Percentiles rank a stretch among this genome's conserved stretches.
These are phyloP conservation scores for Burhinus oedicnemus DNA, from an alignment of 2,113 vertebrate species.

Conservation along the genomic window DNA sequence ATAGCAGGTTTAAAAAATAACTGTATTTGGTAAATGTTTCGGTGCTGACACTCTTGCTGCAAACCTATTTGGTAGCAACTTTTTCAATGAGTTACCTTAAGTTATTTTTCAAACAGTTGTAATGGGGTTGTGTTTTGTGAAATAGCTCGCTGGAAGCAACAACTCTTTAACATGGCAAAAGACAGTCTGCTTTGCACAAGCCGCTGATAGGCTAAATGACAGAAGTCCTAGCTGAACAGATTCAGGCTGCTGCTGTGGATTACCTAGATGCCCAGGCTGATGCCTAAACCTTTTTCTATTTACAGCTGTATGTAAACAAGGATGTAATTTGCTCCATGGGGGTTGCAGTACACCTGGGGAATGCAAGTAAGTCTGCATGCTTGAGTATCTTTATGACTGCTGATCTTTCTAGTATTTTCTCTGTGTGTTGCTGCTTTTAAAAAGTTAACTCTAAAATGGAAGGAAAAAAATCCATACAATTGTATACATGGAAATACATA, in stretches of 20 bases:
- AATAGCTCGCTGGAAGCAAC: neutral
- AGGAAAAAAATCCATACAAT: neutral
- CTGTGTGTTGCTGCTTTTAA: neutral
- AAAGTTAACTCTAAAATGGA: neutral
- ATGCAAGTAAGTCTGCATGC: conserved; percentile 86
- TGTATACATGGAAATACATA: neutral
- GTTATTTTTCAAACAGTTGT: neutral
- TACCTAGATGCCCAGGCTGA: neutral
- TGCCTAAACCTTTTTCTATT: conserved; percentile 12
- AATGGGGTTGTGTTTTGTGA: neutral
- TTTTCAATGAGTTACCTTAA: neutral
- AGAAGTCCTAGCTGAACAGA: neutral
- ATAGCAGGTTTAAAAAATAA: neutral
- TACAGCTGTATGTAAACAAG: conserved; percentile 92
- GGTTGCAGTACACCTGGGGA: conserved; percentile 84
- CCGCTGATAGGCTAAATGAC: neutral
- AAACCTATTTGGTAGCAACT: neutral
- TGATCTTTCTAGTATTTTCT: neutral
- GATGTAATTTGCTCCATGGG: conserved; percentile 89
- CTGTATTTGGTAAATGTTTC: neutral
- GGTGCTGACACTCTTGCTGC: neutral
- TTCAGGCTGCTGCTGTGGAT: neutral
- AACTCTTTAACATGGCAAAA: neutral
- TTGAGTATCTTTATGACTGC: neutral
- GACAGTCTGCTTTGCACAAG: neutral